A percentile compares a stretch with the other conserved stretches of the same genome.
Conservation (phyloP, 2,113 vertebrate species). For the Etia nguti region DNA sequence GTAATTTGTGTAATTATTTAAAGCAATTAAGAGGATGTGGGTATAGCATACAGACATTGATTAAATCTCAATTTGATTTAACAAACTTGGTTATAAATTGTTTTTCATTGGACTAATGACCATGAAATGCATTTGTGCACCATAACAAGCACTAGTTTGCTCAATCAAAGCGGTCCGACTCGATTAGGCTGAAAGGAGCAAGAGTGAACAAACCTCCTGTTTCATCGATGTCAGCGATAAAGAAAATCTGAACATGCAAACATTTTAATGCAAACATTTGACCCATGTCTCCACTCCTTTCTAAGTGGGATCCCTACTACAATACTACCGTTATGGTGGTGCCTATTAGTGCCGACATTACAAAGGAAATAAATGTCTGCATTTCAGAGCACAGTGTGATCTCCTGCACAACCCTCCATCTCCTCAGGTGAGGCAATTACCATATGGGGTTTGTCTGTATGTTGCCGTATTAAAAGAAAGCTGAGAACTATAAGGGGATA, state of each 20-base stretch:
- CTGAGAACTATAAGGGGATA: background rate
- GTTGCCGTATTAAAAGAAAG: constrained; percentile 34
- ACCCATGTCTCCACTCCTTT: background rate
- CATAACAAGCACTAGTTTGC: background rate
- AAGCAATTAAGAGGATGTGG: background rate
- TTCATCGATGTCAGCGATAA: background rate
- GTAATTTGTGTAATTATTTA: background rate
- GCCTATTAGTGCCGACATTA: constrained; percentile 5
- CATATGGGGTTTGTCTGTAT: constrained; percentile 5
- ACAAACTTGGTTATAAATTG: background rate
- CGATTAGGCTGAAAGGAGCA: constrained; percentile 11
- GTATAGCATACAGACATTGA: background rate
- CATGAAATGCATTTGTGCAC: background rate
- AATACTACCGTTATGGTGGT: background rate
- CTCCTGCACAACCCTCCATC: background rate
- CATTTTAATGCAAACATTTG: background rate
- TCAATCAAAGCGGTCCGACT: background rate
- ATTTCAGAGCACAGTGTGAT: constrained; percentile 9
- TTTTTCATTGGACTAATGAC: background rate
- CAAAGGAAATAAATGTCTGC: background rate
- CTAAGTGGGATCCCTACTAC: background rate
- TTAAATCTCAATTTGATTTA: background rate
- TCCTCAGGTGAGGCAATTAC: constrained; percentile 23
- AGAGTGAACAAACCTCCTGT: background rate
- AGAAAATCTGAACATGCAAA: background rate